phyloP scores from a whole-genome alignment of 2,888 invertebrate species.

The Lysandra bellargus region DNA sequence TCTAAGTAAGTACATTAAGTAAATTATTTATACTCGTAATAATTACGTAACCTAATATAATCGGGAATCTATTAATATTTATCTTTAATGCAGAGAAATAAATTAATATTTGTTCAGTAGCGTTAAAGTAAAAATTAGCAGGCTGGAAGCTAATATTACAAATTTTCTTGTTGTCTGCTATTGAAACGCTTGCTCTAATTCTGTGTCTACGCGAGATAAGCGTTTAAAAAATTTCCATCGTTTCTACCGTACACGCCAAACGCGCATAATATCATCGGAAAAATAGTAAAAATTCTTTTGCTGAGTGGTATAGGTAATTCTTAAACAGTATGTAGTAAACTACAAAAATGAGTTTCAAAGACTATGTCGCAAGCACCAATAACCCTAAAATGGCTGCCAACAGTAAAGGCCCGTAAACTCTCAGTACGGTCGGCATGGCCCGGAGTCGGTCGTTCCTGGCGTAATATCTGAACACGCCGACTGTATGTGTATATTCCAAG shows the following conservation, averaged over 20 bases:
- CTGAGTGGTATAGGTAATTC: background rate
- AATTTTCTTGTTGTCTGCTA: background rate
- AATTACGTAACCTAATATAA: too few relatives aligned
- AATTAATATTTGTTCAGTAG: background rate
- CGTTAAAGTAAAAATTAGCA: background rate
- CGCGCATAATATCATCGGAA: background rate
- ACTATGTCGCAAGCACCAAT: background rate
- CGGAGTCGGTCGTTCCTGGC: background rate
- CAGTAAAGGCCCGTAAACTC: background rate
- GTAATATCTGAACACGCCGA: constrained; percentile 8
- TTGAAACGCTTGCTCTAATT: background rate
- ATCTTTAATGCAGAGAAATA: too few relatives aligned
- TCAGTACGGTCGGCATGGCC: background rate
- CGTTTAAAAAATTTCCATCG: background rate
- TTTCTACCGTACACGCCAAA: background rate
- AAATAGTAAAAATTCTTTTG: background rate
- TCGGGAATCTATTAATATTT: too few relatives aligned
- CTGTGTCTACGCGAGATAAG: background rate
- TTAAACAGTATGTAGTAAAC: background rate
- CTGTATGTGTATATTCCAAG: background rate
- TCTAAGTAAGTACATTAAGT: too few relatives aligned
- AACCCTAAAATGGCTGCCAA: background rate
- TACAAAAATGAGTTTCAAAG: background rate
- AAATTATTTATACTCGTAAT: too few relatives aligned
- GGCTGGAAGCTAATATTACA: background rate